Percentiles rank a stretch among this genome's conserved stretches.
These are phyloP conservation scores for Tragelaphus buxtoni DNA, from an alignment of 2,113 vertebrate genomes.

Conservation along the genomic window DNA sequence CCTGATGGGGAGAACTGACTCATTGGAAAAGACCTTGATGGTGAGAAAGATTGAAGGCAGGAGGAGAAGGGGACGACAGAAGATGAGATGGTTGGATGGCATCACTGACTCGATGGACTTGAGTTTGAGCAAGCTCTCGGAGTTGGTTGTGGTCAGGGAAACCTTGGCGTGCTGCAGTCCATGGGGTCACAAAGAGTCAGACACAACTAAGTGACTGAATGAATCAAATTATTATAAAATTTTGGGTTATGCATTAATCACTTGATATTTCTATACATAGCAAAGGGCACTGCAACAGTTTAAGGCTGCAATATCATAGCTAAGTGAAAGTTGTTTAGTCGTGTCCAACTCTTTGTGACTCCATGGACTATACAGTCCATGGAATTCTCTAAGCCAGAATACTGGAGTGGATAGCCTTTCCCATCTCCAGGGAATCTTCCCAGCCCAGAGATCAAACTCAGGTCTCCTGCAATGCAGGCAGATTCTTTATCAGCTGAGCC, in stretches of 20 bases:
- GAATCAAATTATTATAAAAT: background rate
- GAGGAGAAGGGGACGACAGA: background rate
- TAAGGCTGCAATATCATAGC: no score
- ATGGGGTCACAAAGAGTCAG: background rate
- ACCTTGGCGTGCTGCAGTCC: fast-evolving
- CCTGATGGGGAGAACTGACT: background rate
- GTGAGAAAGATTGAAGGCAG: background rate
- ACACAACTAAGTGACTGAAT: background rate
- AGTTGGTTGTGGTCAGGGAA: background rate
- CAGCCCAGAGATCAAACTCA: no score
- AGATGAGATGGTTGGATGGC: background rate
- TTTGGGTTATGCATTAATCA: background rate
- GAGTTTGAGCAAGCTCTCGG: background rate
- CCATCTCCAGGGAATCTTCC: no score
- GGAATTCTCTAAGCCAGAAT: no score
- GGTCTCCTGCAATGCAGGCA: no score
- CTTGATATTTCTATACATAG: background rate
- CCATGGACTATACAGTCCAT: no score
- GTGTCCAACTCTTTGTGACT: no score
- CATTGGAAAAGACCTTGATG: background rate
- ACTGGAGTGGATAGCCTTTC: no score
- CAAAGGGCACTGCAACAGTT: no score
- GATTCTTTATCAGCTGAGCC: no score
- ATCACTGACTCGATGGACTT: background rate
- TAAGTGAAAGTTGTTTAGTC: no score